phyloP scores from a whole-genome alignment of 2,888 invertebrate genomes.

The Ramazzottius varieornatus region DNA sequence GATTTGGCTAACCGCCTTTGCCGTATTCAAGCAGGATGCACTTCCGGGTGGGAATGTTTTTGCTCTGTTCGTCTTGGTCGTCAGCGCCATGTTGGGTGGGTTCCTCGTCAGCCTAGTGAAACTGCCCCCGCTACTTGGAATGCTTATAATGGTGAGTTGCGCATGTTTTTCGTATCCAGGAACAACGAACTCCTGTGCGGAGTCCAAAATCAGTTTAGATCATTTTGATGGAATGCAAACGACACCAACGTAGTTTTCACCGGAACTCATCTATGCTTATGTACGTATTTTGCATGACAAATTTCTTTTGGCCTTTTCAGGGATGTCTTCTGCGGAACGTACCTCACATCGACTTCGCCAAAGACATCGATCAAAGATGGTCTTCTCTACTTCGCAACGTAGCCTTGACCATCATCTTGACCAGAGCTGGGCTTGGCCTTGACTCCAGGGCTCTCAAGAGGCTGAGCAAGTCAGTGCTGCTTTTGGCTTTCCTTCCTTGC shows the following conservation, averaged over 20 bases:
- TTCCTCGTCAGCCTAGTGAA: constrained; percentile 4
- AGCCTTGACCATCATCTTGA: constrained; percentile 6
- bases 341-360: constrained; percentile 11
- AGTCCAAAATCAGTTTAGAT: background rate
- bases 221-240: background rate
- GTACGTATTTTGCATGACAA: too few relatives aligned
- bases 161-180: background rate
- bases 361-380: constrained; percentile 5
- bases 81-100: constrained; percentile 14
- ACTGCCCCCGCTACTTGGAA: constrained; percentile 9
- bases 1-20: constrained; percentile 8
- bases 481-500: constrained; percentile 7
- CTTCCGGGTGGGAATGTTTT: constrained; percentile 18
- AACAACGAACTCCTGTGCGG: constrained; percentile 7
- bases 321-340: constrained; percentile 13
- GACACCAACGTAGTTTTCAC: too few relatives aligned
- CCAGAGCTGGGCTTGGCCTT: constrained; percentile 7
- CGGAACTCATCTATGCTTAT: too few relatives aligned
- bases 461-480: constrained; percentile 1
- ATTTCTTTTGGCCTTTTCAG: too few relatives aligned
- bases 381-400: constrained; percentile 5
- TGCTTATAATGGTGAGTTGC: constrained; percentile 11
- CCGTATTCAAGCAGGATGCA: constrained; percentile 13
- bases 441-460: constrained; percentile 5
- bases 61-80: constrained; percentile 16